Conservation (phyloP, 2,888 invertebrate genomes). For the Cremastinae sp. region DNA sequence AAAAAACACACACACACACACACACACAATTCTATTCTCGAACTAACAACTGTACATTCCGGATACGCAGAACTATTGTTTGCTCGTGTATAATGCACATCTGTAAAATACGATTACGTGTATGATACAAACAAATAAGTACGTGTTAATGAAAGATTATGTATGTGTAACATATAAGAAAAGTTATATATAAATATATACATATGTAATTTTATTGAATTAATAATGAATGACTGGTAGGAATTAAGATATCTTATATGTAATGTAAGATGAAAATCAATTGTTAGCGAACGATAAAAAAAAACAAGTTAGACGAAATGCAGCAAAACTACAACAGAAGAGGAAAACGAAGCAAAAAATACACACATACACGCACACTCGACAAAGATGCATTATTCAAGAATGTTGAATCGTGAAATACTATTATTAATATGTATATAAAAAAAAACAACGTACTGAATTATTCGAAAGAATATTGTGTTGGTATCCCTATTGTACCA, state of each 20-base stretch:
- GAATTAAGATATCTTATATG: conserved; percentile 65
- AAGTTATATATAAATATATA: conserved; percentile 22
- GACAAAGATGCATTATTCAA: conserved; percentile 62
- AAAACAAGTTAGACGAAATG: conserved; percentile 57
- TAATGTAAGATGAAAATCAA: conserved; percentile 66
- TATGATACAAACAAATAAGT: conserved; percentile 29
- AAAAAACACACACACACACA: no score
- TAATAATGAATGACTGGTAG: conserved; percentile 67
- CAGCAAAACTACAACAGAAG: conserved; percentile 32
- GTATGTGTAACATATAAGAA: neutral
- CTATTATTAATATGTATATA: conserved; percentile 69
- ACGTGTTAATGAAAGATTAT: neutral
- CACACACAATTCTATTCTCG: conserved; percentile 41
- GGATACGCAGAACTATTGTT: conserved; percentile 49
- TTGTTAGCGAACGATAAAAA: conserved; percentile 67
- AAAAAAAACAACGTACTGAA: conserved; percentile 59
- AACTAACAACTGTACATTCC: conserved; percentile 65
- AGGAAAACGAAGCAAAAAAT: conserved; percentile 12
- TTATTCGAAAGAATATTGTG: conserved; percentile 65
- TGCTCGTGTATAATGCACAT: conserved; percentile 52
- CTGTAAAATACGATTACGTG: conserved; percentile 55
- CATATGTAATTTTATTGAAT: conserved; percentile 35
- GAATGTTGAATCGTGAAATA: conserved; percentile 68
- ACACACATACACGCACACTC: conserved; percentile 23
- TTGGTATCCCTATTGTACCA: conserved; percentile 71